These are phyloP conservation scores for Parus major DNA, from an alignment of 2,113 vertebrate genomes.

Conservation along the genomic window DNA sequence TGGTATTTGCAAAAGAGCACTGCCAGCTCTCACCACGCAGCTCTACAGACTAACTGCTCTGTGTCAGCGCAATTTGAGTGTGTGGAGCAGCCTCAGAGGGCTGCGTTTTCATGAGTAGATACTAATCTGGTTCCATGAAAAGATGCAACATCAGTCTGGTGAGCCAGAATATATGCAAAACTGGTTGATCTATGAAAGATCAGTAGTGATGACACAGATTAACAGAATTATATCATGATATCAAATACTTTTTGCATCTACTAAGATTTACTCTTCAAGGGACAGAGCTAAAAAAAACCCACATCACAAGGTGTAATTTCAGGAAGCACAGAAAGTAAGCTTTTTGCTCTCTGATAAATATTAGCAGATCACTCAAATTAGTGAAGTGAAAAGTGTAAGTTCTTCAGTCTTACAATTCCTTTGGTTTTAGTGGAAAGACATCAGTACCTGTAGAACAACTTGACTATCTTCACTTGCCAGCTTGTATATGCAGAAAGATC, in stretches of 20 bases:
- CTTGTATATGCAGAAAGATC: not conserved
- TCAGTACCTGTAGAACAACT: not conserved
- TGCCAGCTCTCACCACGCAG: slow-evolving; percentile 38
- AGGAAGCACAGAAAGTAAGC: not conserved
- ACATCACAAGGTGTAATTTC: not conserved
- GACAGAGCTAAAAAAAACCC: not conserved
- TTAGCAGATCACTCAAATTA: not conserved
- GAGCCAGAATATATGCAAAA: not conserved
- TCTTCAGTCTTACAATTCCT: not conserved
- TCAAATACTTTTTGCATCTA: not conserved
- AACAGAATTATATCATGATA: not conserved
- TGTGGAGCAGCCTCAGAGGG: not conserved
- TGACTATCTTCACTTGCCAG: not conserved
- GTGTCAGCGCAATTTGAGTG: slow-evolving; percentile 10
- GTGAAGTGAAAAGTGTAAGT: not conserved
- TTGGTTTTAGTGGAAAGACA: not conserved
- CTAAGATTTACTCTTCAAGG: not conserved
- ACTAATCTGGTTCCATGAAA: not conserved
- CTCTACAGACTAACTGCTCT: not conserved
- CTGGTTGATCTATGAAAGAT: not conserved
- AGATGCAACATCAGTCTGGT: not conserved
- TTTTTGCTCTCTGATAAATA: not conserved
- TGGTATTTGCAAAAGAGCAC: not conserved
- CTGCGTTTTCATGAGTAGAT: not conserved
- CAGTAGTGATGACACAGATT: not conserved